Conservation (phyloP, 2,888 invertebrate species). For the Morinoia aosen region DNA sequence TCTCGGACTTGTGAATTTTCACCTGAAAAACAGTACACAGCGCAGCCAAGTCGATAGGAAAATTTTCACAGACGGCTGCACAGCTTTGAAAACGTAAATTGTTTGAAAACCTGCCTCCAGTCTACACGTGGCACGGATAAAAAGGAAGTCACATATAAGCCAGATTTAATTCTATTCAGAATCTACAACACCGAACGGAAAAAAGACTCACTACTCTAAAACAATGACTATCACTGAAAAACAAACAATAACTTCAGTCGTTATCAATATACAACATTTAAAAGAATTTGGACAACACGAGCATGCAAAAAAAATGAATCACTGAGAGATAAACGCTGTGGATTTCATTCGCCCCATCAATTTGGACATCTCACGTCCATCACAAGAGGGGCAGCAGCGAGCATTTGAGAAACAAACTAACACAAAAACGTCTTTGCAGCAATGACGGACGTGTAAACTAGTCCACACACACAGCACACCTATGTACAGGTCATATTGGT, state of each 20-base stretch:
- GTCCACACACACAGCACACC: no score
- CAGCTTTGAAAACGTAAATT: no score
- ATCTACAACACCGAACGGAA: neutral
- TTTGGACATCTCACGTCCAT: neutral
- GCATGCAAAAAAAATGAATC: neutral
- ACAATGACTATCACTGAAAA: neutral
- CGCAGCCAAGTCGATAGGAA: no score
- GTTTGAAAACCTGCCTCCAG: neutral
- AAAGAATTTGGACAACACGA: neutral
- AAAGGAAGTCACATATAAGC: neutral
- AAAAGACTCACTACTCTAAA: neutral
- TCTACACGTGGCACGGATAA: neutral
- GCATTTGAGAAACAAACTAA: no score
- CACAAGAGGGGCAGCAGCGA: neutral
- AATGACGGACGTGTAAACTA: no score
- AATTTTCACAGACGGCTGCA: no score
- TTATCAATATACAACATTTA: neutral
- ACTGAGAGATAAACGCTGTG: neutral
- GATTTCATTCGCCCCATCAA: neutral
- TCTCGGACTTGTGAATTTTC: no score
- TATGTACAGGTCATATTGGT: no score
- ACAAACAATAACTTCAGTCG: neutral
- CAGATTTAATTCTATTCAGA: neutral
- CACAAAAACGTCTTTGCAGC: no score
- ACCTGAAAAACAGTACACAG: no score